Base-by-base conservation (phyloP, 2,888 invertebrate genomes). In the Andrena chrysosceles region DNA sequence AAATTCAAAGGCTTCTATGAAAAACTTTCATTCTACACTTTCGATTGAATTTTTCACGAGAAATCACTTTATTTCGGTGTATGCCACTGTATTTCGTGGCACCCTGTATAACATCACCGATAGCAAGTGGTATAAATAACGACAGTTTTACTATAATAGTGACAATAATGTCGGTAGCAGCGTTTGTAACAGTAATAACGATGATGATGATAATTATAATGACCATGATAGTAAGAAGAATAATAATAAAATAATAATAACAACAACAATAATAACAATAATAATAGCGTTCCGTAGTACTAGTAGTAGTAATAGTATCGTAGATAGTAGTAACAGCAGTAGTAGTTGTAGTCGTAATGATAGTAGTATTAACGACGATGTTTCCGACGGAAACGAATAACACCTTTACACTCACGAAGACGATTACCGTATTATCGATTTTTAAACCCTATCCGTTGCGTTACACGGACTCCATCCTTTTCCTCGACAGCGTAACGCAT, bases 251-350 rank as follows among this genome's bases (percentile, higher is more conserved):
- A 73, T 16, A 67, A 81, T 72, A 77, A 77, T 72, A 83, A 62
- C 72, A 79, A 68, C 69, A 84, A 68, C 77, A 78, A 83, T 81
- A 80, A 83, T 78, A 82, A 75, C 70, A 87, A 87, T 81, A 87
- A 83, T 87, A 78, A 84, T 84, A 87, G 69, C 73, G 74, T 77
- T 81, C 8, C 69, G 48, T 73, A 77, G 77, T 49, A 72, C 59
- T 76, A 77, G 82, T 62, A 83, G 77, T 60, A 52, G 78, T 77
- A 62, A 69, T 81, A 85, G 68, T 71, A 69, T 77, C 20, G 66
- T 68, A 71, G 56, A 20, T 63, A 78, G 48, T 66, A 69, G 67
- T 77, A 78, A 56, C 78, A 84, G 69, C 59, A 63, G 48, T 81
- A 81, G 68, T 81, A 80, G 68, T 81, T 81, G 68, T 75, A 77